These are phyloP conservation scores for Rhodeus uyekii DNA, from an alignment of 2,797 vertebrate species.

Conservation along the genomic window DNA sequence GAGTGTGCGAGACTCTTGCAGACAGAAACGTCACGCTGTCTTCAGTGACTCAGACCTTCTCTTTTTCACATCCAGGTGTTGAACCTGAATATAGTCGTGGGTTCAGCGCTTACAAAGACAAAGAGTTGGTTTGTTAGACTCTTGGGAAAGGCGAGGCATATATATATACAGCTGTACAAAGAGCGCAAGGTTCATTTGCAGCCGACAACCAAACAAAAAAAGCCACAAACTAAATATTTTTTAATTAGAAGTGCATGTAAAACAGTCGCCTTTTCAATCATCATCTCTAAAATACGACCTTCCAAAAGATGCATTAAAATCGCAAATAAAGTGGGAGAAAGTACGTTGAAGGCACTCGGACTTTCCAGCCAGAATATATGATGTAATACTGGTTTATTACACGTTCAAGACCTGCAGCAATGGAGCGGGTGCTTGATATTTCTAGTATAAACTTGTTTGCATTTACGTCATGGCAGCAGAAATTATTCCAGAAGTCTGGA, in stretches of 20 bases:
- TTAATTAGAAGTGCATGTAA: background rate
- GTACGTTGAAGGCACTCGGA: background rate
- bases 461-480: background rate
- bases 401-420: background rate
- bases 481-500: background rate
- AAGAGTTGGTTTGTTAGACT: conserved; percentile 39
- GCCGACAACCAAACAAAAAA: no score
- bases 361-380: background rate
- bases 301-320: background rate
- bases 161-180: no score
- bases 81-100: background rate
- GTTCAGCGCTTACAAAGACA: conserved; percentile 17
- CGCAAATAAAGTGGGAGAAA: background rate
- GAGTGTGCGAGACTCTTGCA: background rate
- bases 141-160: background rate
- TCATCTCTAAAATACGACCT: background rate
- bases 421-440: background rate
- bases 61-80: conserved; percentile 41
- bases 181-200: conserved; percentile 49
- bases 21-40: background rate
- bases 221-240: no score
- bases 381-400: background rate
- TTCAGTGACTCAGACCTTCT: conserved; percentile 7
- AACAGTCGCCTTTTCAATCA: background rate
- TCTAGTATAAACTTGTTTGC: background rate